Evolutionary conservation across 1,140 invertebrate species (phyloP).

Genomic region (Lasioglossum baleicum): DNA sequence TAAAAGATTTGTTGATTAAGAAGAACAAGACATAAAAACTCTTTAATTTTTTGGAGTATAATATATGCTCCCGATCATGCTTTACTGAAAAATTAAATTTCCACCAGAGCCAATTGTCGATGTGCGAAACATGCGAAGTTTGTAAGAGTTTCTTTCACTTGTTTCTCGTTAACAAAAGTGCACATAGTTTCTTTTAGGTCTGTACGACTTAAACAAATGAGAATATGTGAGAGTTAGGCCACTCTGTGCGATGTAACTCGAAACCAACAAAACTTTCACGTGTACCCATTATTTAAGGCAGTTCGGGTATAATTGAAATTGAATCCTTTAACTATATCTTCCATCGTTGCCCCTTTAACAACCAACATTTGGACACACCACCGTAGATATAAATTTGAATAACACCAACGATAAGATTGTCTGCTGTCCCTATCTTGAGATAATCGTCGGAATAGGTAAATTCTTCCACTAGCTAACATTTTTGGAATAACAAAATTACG

Average conservation of each 20-base stretch:
- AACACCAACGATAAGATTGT: conserved; percentile 7
- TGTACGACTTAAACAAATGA: too few species aligned
- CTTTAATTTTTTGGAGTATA: too few species aligned
- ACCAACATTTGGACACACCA: neutral
- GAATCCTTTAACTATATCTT: neutral
- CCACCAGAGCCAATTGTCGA: too few species aligned
- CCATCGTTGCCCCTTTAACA: neutral
- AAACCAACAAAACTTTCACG: neutral
- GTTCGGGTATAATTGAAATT: neutral
- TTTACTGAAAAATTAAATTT: too few species aligned
- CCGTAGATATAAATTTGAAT: neutral
- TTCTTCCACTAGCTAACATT: conserved; percentile 4
- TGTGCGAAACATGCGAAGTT: too few species aligned
- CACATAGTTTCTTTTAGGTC: too few species aligned
- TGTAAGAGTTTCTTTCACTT: too few species aligned
- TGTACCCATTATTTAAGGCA: neutral
- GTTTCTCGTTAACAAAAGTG: too few species aligned
- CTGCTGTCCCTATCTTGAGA: conserved; percentile 20
- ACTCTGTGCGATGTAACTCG: too few species aligned
- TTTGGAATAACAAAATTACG: conserved; percentile 39
- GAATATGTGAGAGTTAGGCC: neutral
- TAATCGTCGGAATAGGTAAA: conserved; percentile 14
- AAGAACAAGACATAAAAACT: too few species aligned
- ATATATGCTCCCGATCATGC: too few species aligned
- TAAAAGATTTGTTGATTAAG: too few species aligned